Conservation (phyloP, 2,797 vertebrate genomes). For the Graptemys geographica region DNA sequence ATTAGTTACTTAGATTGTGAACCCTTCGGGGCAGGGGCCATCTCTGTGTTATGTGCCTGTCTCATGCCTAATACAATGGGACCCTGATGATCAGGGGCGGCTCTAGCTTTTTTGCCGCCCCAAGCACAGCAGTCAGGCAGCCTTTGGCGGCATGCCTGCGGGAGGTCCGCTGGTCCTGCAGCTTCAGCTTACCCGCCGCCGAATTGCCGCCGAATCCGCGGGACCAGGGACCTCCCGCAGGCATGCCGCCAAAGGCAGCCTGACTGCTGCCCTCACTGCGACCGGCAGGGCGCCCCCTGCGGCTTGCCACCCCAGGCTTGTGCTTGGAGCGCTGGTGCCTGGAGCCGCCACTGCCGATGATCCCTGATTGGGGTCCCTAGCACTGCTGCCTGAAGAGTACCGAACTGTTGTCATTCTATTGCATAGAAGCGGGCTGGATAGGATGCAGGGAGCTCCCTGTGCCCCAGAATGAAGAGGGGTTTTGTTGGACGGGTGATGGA, state of each 20-base stretch:
- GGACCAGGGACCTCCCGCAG: too few species aligned
- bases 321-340: too few species aligned
- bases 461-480: background rate
- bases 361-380: background rate
- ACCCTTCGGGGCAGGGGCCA: background rate
- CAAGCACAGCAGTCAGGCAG: too few species aligned
- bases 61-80: background rate
- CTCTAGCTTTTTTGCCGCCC: too few species aligned
- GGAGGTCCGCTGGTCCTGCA: too few species aligned
- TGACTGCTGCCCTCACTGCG: too few species aligned
- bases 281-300: too few species aligned
- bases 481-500: accelerated
- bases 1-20: background rate
- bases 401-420: background rate
- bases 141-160: too few species aligned
- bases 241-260: too few species aligned
- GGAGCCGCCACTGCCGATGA: background rate
- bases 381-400: background rate
- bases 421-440: accelerated
- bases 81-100: background rate
- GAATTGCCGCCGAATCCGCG: too few species aligned
- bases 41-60: accelerated
- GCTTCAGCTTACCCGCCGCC: too few species aligned
- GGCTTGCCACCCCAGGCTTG: too few species aligned
- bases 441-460: background rate